phyloP scores from a whole-genome alignment of 2,888 invertebrate genomes.

The Philhelius pedissequus region DNA sequence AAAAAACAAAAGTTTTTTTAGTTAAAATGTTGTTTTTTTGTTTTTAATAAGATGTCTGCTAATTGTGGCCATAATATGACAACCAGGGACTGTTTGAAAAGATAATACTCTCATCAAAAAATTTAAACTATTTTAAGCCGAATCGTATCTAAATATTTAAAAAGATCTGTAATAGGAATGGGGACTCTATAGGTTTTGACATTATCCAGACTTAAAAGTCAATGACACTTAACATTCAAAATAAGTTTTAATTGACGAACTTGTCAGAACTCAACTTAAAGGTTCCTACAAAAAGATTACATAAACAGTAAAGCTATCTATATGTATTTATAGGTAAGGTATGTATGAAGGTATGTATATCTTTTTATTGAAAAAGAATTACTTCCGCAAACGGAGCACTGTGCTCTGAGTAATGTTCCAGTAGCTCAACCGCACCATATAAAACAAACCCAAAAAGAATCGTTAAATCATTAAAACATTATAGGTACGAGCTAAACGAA shows the following conservation, averaged over 20 bases:
- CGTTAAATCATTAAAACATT: constrained; percentile 64
- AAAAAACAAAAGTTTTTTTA: no score
- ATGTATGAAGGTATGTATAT: not conserved
- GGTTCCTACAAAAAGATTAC: not conserved
- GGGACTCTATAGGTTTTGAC: not conserved
- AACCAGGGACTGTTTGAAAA: no score
- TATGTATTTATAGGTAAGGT: not conserved
- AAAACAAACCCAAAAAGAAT: constrained; percentile 62
- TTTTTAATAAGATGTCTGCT: no score
- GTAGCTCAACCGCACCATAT: constrained; percentile 39
- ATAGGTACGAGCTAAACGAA: constrained; percentile 23
- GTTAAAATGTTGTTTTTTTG: no score
- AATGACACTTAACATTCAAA: not conserved
- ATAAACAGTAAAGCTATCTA: no score
- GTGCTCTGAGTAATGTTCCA: constrained; percentile 22
- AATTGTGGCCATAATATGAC: no score
- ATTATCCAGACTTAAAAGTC: not conserved
- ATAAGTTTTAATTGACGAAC: constrained; percentile 12
- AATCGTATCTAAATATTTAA: not conserved
- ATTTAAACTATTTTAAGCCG: no score
- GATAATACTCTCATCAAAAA: no score
- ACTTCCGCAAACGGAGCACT: constrained; percentile 42
- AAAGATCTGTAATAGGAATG: not conserved
- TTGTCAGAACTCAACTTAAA: not conserved
- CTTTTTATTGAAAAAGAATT: constrained; percentile 30